Evolutionary conservation across 1,140 invertebrate species (phyloP).

Genomic region (Asbolus verrucosus): DNA sequence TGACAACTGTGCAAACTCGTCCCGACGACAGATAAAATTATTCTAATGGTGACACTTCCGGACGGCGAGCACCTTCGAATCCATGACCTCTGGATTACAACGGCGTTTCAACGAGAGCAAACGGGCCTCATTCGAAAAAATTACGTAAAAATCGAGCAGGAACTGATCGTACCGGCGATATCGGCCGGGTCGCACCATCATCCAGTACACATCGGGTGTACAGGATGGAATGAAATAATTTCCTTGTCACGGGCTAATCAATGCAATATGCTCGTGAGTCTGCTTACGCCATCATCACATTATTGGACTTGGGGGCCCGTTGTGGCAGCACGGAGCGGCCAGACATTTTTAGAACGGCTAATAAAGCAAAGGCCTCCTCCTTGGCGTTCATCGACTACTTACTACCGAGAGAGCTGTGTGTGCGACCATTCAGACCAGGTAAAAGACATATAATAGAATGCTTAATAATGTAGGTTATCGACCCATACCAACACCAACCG

Average conservation of each 20-base stretch:
- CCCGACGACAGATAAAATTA: too few species aligned
- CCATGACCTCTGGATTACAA: too few species aligned
- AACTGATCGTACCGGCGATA: not conserved
- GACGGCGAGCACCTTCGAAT: too few species aligned
- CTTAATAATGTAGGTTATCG: slow-evolving; percentile 65
- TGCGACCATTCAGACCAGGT: slow-evolving; percentile 61
- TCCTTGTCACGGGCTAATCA: slow-evolving; percentile 44
- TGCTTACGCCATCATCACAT: slow-evolving; percentile 38
- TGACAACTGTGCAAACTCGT: too few species aligned
- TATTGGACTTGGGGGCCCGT: slow-evolving; percentile 40
- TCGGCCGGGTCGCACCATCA: not conserved
- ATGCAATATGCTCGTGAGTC: slow-evolving; percentile 39
- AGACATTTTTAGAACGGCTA: slow-evolving; percentile 64
- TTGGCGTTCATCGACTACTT: slow-evolving; percentile 46
- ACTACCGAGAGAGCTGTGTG: slow-evolving; percentile 38
- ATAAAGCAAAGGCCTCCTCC: slow-evolving; percentile 58
- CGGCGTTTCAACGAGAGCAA: not conserved
- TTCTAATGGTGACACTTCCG: too few species aligned
- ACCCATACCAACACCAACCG: slow-evolving; percentile 54
- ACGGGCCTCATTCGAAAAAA: not conserved
- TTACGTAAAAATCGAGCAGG: not conserved
- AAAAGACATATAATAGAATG: slow-evolving; percentile 64
- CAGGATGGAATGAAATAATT: slow-evolving; percentile 32
- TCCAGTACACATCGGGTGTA: slow-evolving; percentile 4
- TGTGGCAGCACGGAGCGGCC: slow-evolving; percentile 1